Evolutionary conservation across 2,888 invertebrate species (phyloP).

Genomic region (Oxytorus armatus): DNA sequence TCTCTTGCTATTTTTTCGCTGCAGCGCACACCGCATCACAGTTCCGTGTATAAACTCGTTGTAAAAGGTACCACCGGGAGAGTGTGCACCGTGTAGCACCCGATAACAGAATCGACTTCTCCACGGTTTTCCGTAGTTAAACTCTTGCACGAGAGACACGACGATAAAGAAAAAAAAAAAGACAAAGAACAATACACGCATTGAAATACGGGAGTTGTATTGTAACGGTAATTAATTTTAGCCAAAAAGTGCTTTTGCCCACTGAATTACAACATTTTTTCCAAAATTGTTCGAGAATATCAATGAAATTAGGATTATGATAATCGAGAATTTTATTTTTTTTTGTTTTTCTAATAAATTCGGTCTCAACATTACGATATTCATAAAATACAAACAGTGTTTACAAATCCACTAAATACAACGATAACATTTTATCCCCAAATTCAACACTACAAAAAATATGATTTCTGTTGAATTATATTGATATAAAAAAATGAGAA

Average conservation of each 20-base stretch:
- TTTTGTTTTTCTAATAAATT: too few relatives aligned
- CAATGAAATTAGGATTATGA: not conserved
- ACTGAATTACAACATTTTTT: not conserved
- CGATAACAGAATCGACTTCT: constrained; percentile 60
- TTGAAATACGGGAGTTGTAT: constrained; percentile 17
- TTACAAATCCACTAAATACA: too few relatives aligned
- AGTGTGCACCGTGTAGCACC: constrained; percentile 43
- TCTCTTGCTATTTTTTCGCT: constrained; percentile 35
- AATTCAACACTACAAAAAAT: too few relatives aligned
- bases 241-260: not conserved
- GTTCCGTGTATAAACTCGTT: constrained; percentile 67
- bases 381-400: too few relatives aligned
- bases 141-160: constrained; percentile 31
- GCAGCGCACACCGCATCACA: constrained; percentile 59
- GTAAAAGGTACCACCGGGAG: constrained; percentile 51
- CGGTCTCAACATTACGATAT: not conserved
- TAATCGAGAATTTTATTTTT: not conserved
- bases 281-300: not conserved
- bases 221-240: constrained; percentile 1
- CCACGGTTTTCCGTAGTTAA: constrained; percentile 43
- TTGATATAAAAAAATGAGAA: too few relatives aligned
- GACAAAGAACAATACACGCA: too few relatives aligned
- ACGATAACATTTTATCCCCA: too few relatives aligned
- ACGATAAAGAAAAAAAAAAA: constrained; percentile 17
- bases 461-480: too few relatives aligned